Base-by-base conservation (phyloP, 2,888 invertebrate species). In the Campopleginae sp. region DNA sequence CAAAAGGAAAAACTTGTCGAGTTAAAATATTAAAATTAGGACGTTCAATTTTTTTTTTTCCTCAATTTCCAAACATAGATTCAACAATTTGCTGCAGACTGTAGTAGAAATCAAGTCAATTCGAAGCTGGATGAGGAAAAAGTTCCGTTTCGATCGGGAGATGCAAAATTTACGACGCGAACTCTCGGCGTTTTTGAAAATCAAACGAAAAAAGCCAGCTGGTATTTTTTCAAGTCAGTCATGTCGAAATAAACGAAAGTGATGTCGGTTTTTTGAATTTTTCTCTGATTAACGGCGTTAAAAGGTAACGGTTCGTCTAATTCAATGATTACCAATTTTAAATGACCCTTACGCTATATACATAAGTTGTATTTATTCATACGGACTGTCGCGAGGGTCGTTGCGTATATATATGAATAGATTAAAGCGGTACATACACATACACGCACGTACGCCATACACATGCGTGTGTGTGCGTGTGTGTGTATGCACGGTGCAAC, bases 401-500 rank as follows among this genome's bases (percentile, higher is more conserved):
- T 10, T 38, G 27, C 6, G 1, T 48, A n/a, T 48, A 48, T 48
- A 48, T n/a, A 48, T 48, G n/a, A 17, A 48, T 48, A 48, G 6
- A 48, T 48, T 6, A 14, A 14, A 58, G 4, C 6, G 14, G 5
- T 12, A 27, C 27, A 6, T 23, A 58, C 14, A 27, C 14, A 27
- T 27, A 27, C 27, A 58, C 12, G 27, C 58, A 23, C 23, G 5
- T 14, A 23, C 27, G 14, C 14, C 19, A 27, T 4, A 7, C 1
- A 33, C 14, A 23, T 23, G 23, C 17, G 61, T 5, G 4, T 6
- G 19, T 27, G 12, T 61, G 12, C 23, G n/a, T 27, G 42, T 2
- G 51, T 0, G 27, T 7, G 27, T 27, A 12, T 58, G 14, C 5
- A 58, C 27, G 58, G 17, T n/a, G 23, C 6, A 81, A 90, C 89